Conservation (phyloP, 1,140 invertebrate genomes). For the Eciton burchellii region DNA sequence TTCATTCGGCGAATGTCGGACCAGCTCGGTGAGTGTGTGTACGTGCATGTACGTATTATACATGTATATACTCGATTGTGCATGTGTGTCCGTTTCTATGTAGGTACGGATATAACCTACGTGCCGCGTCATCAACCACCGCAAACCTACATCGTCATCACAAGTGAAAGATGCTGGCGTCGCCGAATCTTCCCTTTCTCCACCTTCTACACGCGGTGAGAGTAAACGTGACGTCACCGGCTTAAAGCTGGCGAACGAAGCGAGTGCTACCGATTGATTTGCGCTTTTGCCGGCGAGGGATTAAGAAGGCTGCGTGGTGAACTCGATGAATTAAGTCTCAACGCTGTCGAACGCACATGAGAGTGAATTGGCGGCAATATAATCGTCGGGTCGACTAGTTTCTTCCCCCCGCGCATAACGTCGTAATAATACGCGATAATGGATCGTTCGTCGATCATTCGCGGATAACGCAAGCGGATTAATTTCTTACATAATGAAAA, state of each 20-base stretch:
- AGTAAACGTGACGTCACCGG: slow-evolving; percentile 79
- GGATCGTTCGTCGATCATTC: neutral
- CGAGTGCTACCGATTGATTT: slow-evolving; percentile 68
- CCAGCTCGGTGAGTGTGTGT: slow-evolving; percentile 17
- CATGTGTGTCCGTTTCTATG: slow-evolving; percentile 24
- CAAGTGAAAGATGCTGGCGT: slow-evolving; percentile 81
- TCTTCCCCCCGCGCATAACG: no score
- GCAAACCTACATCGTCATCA: slow-evolving; percentile 79
- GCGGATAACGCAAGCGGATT: neutral
- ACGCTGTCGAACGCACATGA: no score
- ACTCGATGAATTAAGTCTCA: neutral
- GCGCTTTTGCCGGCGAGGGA: slow-evolving; percentile 8
- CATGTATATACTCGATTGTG: neutral
- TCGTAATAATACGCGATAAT: neutral
- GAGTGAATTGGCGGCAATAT: neutral
- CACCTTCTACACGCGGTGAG: slow-evolving; percentile 72
- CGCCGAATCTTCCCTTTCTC: slow-evolving; percentile 80
- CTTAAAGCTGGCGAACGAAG: slow-evolving; percentile 76
- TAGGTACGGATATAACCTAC: slow-evolving; percentile 71
- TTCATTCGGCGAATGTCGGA: slow-evolving; percentile 72
- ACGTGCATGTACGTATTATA: slow-evolving; percentile 35
- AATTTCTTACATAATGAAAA: slow-evolving; percentile 4
- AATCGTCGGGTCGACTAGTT: neutral
- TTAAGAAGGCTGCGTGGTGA: neutral
- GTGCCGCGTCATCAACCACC: slow-evolving; percentile 79